phyloP scores from a whole-genome alignment of 1,140 invertebrate genomes.

The Cherax destructor region DNA sequence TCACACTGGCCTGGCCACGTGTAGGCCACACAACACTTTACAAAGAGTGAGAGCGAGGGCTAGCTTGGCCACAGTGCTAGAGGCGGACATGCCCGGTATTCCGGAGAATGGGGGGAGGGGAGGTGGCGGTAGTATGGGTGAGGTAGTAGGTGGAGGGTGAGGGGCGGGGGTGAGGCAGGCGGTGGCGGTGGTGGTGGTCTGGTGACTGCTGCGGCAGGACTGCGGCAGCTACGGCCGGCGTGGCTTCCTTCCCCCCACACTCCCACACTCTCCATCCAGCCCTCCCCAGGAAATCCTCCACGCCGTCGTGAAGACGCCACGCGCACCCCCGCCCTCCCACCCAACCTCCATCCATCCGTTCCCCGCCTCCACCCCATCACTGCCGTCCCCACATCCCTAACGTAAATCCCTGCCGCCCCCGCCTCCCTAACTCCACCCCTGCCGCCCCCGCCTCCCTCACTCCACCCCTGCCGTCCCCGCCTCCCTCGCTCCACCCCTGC shows the following conservation, averaged over 20 bases:
- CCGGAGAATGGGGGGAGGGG: background rate
- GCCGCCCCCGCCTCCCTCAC: no score
- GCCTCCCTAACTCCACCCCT: no score
- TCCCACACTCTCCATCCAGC: background rate
- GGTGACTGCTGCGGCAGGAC: constrained; percentile 33
- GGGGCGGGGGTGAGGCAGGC: background rate
- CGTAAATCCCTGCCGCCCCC: no score
- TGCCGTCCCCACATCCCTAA: background rate
- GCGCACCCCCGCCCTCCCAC: constrained; percentile 10
- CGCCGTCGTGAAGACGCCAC: constrained; percentile 58
- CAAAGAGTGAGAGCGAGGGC: background rate
- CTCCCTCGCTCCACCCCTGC: no score
- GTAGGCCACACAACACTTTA: background rate
- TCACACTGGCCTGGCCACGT: background rate
- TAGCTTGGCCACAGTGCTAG: background rate
- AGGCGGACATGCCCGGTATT: background rate
- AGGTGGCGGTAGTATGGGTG: background rate
- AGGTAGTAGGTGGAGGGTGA: background rate
- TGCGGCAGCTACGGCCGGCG: constrained; percentile 36
- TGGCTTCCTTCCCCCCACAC: constrained; percentile 27
- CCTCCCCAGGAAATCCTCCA: constrained; percentile 40
- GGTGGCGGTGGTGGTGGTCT: background rate
- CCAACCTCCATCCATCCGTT: background rate
- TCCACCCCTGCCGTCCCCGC: background rate
- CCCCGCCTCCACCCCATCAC: background rate